phyloP scores from a whole-genome alignment of 2,113 vertebrate genomes.

The Tylochromis polylepis region DNA sequence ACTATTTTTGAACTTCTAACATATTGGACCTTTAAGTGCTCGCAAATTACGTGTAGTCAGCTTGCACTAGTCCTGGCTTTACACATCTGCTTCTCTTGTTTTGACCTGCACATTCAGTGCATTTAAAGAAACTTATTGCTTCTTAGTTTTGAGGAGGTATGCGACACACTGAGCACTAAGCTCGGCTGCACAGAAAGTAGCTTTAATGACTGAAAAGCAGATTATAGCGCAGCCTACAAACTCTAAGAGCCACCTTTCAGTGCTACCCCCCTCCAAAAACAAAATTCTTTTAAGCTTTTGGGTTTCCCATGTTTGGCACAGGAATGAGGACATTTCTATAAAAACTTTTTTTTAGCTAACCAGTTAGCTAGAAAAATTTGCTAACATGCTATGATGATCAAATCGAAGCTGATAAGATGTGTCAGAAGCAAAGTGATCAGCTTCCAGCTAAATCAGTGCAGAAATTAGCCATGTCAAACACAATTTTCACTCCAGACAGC shows the following conservation, averaged over 20 bases:
- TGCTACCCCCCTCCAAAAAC: background rate
- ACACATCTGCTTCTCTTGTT: background rate
- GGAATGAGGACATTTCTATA: background rate
- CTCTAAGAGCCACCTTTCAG: background rate
- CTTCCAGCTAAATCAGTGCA: conserved; percentile 2
- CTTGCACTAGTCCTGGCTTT: background rate
- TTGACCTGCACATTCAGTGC: background rate
- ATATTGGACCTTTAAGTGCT: background rate
- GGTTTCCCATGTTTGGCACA: background rate
- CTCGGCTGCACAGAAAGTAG: background rate
- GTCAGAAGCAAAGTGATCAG: conserved; percentile 11
- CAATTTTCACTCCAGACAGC: background rate
- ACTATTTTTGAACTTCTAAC: background rate
- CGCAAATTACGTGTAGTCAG: background rate
- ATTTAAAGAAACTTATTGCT: background rate
- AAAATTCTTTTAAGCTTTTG: background rate
- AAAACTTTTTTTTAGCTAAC: background rate
- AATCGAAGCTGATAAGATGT: conserved; percentile 24
- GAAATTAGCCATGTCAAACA: conserved; percentile 40
- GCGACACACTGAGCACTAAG: background rate
- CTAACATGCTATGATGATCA: background rate
- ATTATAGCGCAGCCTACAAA: background rate
- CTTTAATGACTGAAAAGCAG: background rate
- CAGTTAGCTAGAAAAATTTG: background rate
- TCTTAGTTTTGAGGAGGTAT: background rate